Percentiles rank a stretch among this genome's conserved stretches.
phyloP scores from a whole-genome alignment of 2,113 vertebrate species.

The Ageneiosus marmoratus region DNA sequence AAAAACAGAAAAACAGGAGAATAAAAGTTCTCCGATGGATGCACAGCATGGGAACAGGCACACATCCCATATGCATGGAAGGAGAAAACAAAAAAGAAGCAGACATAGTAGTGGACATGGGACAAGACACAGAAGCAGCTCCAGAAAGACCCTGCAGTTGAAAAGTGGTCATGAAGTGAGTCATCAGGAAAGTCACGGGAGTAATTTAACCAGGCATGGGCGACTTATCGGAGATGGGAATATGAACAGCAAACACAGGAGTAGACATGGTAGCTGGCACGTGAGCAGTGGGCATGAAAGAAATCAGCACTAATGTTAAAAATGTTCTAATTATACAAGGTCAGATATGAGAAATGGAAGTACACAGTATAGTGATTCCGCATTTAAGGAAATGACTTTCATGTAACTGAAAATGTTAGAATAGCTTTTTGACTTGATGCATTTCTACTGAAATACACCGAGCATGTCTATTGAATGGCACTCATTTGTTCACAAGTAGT shows the following conservation, averaged over 20 bases:
- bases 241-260: not conserved
- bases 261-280: constrained; percentile 20
- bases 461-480: not conserved
- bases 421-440: not conserved
- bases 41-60: constrained; percentile 19
- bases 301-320: not conserved
- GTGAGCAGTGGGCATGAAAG: not conserved
- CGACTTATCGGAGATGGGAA: constrained; percentile 16
- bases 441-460: not conserved
- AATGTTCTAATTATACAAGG: not conserved
- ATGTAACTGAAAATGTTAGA: not conserved
- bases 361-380: not conserved
- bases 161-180: constrained; percentile 2
- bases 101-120: constrained; percentile 12
- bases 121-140: constrained; percentile 7
- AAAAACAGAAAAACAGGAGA: not conserved
- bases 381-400: not conserved
- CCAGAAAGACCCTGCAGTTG: not conserved
- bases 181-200: constrained; percentile 12
- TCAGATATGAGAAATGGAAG: too few relatives aligned
- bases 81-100: not conserved
- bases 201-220: constrained; percentile 2
- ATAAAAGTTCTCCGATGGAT: not conserved
- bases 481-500: not conserved
- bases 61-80: constrained; percentile 16